Evolutionary conservation across 2,888 invertebrate genomes (phyloP).

Genomic region (Cephus runcator): DNA sequence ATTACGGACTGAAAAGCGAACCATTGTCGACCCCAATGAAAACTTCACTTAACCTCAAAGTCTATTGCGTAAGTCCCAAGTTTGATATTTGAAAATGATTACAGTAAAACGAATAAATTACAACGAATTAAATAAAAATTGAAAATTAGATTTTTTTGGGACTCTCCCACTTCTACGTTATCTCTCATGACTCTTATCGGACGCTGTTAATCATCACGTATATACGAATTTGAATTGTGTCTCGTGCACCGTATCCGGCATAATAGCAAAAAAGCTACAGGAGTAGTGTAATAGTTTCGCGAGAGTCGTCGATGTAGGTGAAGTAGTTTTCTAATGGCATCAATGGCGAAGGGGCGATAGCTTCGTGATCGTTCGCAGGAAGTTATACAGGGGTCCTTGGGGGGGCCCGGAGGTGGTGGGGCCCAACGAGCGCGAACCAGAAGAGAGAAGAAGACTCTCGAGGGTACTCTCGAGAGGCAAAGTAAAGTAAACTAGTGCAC

Average conservation of each 20-base stretch:
- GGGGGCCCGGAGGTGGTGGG: conserved; percentile 4
- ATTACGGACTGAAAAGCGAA: conserved; percentile 14
- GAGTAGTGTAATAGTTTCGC: not conserved
- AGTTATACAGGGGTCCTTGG: conserved; percentile 8
- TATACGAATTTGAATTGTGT: not conserved
- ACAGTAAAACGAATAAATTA: not conserved
- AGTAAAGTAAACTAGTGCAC: conserved; percentile 58
- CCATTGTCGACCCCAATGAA: not conserved
- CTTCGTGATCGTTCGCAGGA: conserved; percentile 10
- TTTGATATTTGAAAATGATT: not conserved
- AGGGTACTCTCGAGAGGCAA: conserved; percentile 5
- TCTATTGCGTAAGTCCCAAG: not conserved
- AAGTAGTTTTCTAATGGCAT: conserved; percentile 46
- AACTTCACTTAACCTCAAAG: not conserved
- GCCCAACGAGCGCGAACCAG: conserved; percentile 4
- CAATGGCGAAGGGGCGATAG: conserved; percentile 32
- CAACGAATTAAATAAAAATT: not conserved
- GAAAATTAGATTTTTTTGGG: not conserved
- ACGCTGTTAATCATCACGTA: not conserved
- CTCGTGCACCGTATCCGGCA: not conserved
- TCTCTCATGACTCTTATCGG: not conserved
- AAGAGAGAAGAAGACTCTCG: conserved; percentile 8
- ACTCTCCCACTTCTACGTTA: not conserved
- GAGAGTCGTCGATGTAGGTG: conserved; percentile 37
- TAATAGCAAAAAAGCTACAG: not conserved